Base-by-base conservation (phyloP, 2,888 invertebrate genomes). In the Amorpha juglandis region DNA sequence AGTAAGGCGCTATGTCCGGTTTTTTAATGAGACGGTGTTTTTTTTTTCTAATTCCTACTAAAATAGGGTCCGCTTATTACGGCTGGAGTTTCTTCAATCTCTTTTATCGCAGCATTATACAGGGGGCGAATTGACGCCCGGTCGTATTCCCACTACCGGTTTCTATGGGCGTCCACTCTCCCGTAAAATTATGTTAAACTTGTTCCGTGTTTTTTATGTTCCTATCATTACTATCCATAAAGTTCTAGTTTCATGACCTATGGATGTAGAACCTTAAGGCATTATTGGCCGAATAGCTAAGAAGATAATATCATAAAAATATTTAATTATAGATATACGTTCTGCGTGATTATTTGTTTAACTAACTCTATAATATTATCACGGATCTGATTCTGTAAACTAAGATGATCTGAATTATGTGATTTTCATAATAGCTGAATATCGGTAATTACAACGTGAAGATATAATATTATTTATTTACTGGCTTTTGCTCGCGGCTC, bases 131-230 rank as follows among this genome's bases (percentile, higher is more conserved):
- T 86, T 87, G 84, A 88, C 86, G 84, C 76, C 78, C 80, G 77
- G 80, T 83, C 82, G 82, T 84, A 86, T 50, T 82, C 82, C 83
- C 82, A 78, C 73, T 71, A 70, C 79, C 84, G 82, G 82, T 83
- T 83, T 76, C 82, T 82, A 82, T 82, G 81, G 79, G 83, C 75
- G 82, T 81, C 82, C 86, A 83, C 84, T 90, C 87, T 86, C 71
- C 84, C 90, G 88, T 90, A 82, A 90, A 91, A 91, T 91, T 90
- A 89, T 91, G 88, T 89, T 89, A 88, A 89, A 90, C 82, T 88
- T 85, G 77, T 6, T 19, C 83, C 80, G 76, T 80, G 78, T 86
- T 86, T 82, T 80, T 81, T 86, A 84, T 82, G 82, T 81, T 77
- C 78, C 82, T 82, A 83, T 81, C 78, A 79, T 81, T 81, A 78